Base-by-base conservation (phyloP, 2,797 vertebrate species). In the Varecia variegata region DNA sequence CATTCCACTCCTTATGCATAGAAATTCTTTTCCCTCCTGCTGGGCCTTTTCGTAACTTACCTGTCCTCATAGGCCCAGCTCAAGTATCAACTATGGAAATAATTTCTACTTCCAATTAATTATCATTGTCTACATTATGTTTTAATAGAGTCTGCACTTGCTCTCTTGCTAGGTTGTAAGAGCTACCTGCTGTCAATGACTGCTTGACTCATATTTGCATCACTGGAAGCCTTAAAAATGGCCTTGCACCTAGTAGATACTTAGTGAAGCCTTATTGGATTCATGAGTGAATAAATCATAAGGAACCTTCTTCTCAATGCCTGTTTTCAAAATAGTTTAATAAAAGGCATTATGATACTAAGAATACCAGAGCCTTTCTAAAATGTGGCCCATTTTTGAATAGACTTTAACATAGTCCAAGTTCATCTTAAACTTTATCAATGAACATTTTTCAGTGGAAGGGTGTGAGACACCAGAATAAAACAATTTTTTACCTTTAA, bases 391-490 rank as follows among this genome's bases (percentile, higher is more conserved):
- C 47, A 90, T 83, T 86, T 84, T 82, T 76, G n/a, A 52, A 54
- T 62, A 95, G 40, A 88, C 38, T 76, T 84, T 52, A 56, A 85
- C 38, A 2, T 38, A 52, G 18, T 38, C 5, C 17, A 81, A 45
- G 3, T 76, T 87, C 13, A 56, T 45, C n/a, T 76, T 89, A 52
- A 83, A 43, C 5, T 32, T 95, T 86, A 30, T 40, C 18, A 40
- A 3, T 82, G 60, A 32, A 50, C 5, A 67, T 40, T 91, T 96
- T 92, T 94, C n/a, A 54, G 23, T n/a, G 54, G 25, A 77, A 97
- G 2, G 8, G 23, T 62, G 0, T 79, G 9, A 87, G 38, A 87
- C 1, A 82, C 38, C 5, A 23, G 14, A 60, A 62, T 50, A 40
- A 68, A 84, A 84, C 7, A 94, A 50, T 84, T 45, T 2, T 68